Evolutionary conservation across 2,888 invertebrate genomes (phyloP).

Genomic region (Drosophila anomelani): DNA sequence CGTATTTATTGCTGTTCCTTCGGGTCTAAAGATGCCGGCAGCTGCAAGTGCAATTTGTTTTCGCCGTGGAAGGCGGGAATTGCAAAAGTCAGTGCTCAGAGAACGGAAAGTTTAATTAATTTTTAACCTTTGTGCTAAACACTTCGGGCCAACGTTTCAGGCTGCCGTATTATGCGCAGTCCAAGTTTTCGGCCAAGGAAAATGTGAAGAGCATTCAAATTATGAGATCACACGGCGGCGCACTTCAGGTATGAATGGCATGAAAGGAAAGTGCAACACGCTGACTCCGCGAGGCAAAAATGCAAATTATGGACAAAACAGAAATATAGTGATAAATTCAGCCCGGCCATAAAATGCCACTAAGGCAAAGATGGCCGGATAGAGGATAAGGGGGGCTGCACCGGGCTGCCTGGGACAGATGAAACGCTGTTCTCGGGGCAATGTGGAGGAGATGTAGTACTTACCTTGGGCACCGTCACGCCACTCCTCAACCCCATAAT

Average conservation of each 20-base stretch:
- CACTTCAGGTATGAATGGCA: constrained; percentile 62
- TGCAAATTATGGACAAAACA: constrained; percentile 59
- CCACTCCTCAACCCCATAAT: constrained; percentile 91
- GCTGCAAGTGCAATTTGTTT: constrained; percentile 38
- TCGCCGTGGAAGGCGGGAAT: constrained; percentile 16
- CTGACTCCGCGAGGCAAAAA: constrained; percentile 27
- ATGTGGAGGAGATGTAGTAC: constrained; percentile 49
- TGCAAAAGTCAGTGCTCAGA: constrained; percentile 24
- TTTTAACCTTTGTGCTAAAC: constrained; percentile 66
- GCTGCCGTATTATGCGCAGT: constrained; percentile 21
- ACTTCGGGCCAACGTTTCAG: constrained; percentile 44
- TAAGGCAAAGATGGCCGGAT: constrained; percentile 26
- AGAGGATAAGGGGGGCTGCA: background rate
- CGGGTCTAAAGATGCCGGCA: constrained; percentile 33
- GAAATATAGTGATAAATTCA: constrained; percentile 35
- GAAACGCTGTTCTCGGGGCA: constrained; percentile 7
- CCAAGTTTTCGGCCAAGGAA: constrained; percentile 37
- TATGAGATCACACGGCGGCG: constrained; percentile 53
- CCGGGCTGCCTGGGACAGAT: background rate
- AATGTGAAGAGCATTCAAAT: constrained; percentile 34
- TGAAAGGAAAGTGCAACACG: constrained; percentile 67
- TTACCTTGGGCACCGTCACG: constrained; percentile 86
- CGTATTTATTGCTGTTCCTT: constrained; percentile 38
- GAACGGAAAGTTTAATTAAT: constrained; percentile 71
- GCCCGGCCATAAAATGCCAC: constrained; percentile 57